These are phyloP conservation scores for Pogonus chalceus DNA, from an alignment of 1,140 invertebrate species.

Conservation along the genomic window DNA sequence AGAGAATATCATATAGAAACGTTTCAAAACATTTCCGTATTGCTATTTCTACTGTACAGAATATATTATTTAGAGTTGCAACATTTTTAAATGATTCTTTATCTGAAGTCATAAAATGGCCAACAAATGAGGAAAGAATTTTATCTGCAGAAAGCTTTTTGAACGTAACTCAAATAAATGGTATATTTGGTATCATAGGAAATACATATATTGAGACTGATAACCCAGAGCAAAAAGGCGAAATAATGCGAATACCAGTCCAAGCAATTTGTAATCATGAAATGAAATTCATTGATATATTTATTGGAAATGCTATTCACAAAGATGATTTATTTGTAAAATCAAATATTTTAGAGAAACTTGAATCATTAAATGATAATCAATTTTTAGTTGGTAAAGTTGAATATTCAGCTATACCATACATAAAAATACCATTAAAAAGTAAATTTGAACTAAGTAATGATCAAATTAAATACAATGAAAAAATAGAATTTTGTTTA, in stretches of 20 bases:
- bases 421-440: background rate
- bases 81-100: background rate
- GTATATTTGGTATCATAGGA: background rate
- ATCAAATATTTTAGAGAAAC: background rate
- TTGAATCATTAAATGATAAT: background rate
- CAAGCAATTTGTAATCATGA: background rate
- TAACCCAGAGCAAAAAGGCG: background rate
- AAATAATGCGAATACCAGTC: background rate
- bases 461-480: background rate
- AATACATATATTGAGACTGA: background rate
- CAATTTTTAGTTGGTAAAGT: background rate
- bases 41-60: background rate
- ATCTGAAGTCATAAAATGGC: background rate
- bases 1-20: background rate
- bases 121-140: background rate
- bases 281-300: background rate
- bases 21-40: background rate
- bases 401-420: background rate
- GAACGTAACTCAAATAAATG: background rate
- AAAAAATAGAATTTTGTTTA: background rate
- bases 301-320: background rate
- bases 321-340: background rate
- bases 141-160: background rate
- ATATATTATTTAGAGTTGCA: background rate
- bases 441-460: background rate